Conservation (phyloP, 2,888 invertebrate species). For the Pristionchus exspectatus region DNA sequence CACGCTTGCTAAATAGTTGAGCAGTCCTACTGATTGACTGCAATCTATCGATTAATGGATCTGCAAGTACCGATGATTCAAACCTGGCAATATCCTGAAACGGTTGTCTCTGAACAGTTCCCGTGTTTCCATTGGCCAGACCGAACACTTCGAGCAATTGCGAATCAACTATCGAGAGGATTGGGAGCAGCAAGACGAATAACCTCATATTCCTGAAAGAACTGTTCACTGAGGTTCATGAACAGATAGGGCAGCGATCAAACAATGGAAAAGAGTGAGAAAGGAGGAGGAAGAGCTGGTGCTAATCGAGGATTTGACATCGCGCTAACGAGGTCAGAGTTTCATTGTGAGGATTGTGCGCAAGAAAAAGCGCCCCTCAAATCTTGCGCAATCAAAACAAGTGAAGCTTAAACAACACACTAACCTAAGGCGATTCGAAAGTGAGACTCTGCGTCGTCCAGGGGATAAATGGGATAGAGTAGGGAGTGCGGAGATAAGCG, state of each 20-base stretch:
- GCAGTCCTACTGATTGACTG: constrained; percentile 69
- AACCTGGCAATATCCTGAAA: constrained; percentile 70
- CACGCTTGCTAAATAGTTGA: constrained; percentile 66
- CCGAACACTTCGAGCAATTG: constrained; percentile 70
- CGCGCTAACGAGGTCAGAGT: constrained; percentile 48
- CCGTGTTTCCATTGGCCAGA: constrained; percentile 68
- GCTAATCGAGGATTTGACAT: constrained; percentile 31
- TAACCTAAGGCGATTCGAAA: neutral
- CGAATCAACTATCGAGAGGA: neutral
- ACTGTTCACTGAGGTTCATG: neutral
- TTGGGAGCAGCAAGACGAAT: neutral
- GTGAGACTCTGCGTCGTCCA: neutral
- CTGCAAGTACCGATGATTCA: neutral
- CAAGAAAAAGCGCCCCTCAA: neutral
- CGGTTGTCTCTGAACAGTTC: constrained; percentile 64
- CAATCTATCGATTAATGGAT: constrained; percentile 19
- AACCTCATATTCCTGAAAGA: neutral
- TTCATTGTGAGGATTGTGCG: constrained; percentile 31
- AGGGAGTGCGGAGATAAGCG: neutral
- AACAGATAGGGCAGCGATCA: neutral
- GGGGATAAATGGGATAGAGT: neutral
- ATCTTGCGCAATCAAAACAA: constrained; percentile 28
- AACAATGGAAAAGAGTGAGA: constrained; percentile 26
- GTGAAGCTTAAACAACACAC: neutral
- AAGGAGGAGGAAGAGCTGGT: constrained; percentile 5